A percentile compares a stretch with the other conserved stretches of the same genome.
These are phyloP conservation scores for Congeria kusceri DNA, from an alignment of 2,888 invertebrate genomes.

Conservation along the genomic window DNA sequence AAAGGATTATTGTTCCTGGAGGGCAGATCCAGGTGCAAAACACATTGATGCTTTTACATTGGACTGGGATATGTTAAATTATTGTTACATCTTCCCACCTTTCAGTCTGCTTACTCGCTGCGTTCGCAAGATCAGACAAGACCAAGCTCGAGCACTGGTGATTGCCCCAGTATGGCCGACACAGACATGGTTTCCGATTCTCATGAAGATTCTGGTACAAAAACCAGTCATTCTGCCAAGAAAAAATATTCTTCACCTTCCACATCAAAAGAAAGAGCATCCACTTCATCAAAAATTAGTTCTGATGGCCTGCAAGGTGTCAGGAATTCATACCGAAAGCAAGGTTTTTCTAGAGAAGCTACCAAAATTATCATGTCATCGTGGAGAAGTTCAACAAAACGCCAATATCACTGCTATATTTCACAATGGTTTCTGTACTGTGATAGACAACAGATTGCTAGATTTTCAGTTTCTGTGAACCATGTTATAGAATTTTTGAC, in stretches of 20 bases:
- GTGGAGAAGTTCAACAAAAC: slow-evolving; percentile 31
- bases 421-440: slow-evolving; percentile 38
- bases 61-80: slow-evolving; percentile 11
- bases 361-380: slow-evolving; percentile 22
- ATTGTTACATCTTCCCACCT: slow-evolving; percentile 31
- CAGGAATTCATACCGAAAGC: slow-evolving; percentile 7
- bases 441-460: slow-evolving; percentile 25
- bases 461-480: slow-evolving; percentile 34
- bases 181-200: slow-evolving; percentile 37
- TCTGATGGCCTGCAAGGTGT: slow-evolving; percentile 11
- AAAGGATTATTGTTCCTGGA: slow-evolving; percentile 31
- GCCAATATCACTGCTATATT: slow-evolving; percentile 31
- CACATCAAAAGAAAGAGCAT: background rate
- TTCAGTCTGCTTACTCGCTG: slow-evolving; percentile 34
- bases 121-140: slow-evolving; percentile 34
- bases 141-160: slow-evolving; percentile 35
- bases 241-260: slow-evolving; percentile 13
- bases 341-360: slow-evolving; percentile 30
- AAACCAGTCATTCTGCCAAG: slow-evolving; percentile 12
- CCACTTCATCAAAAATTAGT: slow-evolving; percentile 5
- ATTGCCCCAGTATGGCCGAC: slow-evolving; percentile 43
- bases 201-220: slow-evolving; percentile 12
- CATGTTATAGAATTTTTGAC: slow-evolving; percentile 39
- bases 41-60: slow-evolving; percentile 34
- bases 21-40: slow-evolving; percentile 22